Percentiles rank a stretch among this genome's conserved stretches.
Evolutionary conservation across 2,113 vertebrate genomes (phyloP).

Genomic region (Stictonetta naevosa): DNA sequence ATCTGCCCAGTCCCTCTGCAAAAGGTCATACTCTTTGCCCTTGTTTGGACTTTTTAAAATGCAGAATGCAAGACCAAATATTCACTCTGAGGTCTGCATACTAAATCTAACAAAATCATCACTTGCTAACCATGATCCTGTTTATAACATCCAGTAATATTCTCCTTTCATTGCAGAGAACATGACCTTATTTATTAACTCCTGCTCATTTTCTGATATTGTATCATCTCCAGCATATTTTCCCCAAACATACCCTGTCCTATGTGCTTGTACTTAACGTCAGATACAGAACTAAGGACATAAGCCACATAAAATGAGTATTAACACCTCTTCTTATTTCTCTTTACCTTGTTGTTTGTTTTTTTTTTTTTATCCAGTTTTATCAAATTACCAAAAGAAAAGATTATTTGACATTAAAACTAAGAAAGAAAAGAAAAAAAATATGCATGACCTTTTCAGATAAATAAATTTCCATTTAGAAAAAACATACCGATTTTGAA

Average conservation of each 20-base stretch:
- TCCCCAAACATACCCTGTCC: not conserved
- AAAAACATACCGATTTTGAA: not conserved
- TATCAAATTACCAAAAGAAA: not conserved
- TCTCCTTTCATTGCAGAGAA: not conserved
- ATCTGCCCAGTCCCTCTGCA: rapidly evolving
- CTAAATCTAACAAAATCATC: not conserved
- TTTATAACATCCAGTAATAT: not conserved
- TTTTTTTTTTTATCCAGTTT: not conserved
- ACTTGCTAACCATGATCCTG: not conserved
- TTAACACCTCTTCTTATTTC: not conserved
- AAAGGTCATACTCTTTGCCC: not conserved
- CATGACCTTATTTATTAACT: rapidly evolving
- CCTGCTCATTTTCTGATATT: not conserved
- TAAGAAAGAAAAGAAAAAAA: not conserved
- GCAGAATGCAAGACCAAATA: not conserved
- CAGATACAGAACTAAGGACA: not conserved
- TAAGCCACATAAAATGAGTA: not conserved
- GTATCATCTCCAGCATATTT: not conserved
- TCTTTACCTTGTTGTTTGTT: not conserved
- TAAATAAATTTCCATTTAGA: not conserved
- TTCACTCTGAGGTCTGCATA: rapidly evolving
- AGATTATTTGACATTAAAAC: not conserved
- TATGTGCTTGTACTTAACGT: not conserved
- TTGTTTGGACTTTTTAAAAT: not conserved
- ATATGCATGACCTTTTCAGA: not conserved